Percentiles rank a stretch among this genome's conserved stretches.
phyloP scores from a whole-genome alignment of 2,888 invertebrate genomes.

The Lamellibrachia satsuma region DNA sequence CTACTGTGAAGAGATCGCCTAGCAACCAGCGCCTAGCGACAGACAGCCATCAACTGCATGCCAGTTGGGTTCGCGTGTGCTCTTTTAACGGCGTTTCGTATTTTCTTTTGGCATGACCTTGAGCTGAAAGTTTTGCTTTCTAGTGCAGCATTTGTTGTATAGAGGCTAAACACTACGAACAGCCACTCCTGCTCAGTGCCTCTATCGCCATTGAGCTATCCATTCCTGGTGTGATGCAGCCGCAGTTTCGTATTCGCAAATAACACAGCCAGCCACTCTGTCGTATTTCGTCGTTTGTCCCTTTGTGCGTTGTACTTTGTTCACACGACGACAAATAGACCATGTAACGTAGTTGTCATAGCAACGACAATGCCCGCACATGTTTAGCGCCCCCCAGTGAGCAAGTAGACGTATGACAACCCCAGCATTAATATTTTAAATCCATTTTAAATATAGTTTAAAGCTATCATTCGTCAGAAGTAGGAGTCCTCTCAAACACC shows the following conservation, averaged over 20 bases:
- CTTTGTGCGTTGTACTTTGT: not conserved
- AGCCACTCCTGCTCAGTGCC: not conserved
- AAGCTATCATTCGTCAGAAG: not conserved
- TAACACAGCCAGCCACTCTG: not conserved
- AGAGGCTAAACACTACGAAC: not conserved
- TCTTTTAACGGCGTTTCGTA: constrained; percentile 13
- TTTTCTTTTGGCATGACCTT: not conserved
- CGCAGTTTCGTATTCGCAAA: not conserved
- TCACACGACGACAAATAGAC: not conserved
- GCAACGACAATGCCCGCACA: not conserved
- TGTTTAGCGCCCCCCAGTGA: not conserved
- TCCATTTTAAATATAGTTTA: not conserved
- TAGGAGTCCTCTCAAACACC: not conserved
- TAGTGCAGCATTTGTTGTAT: not conserved
- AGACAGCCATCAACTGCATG: not conserved
- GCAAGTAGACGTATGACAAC: not conserved
- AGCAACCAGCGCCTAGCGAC: not conserved
- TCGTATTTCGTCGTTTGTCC: constrained; percentile 12
- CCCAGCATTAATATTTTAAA: not conserved
- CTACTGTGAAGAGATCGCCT: not conserved
- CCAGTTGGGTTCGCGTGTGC: not conserved
- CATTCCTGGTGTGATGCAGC: constrained; percentile 17
- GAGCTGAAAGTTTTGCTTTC: not conserved
- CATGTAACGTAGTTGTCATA: not conserved
- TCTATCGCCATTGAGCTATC: not conserved